Evolutionary conservation across 2,888 invertebrate genomes (phyloP), one percentile per base, ranked within the genome.

Genomic region (Dasysyrphus albostriatus): DNA sequence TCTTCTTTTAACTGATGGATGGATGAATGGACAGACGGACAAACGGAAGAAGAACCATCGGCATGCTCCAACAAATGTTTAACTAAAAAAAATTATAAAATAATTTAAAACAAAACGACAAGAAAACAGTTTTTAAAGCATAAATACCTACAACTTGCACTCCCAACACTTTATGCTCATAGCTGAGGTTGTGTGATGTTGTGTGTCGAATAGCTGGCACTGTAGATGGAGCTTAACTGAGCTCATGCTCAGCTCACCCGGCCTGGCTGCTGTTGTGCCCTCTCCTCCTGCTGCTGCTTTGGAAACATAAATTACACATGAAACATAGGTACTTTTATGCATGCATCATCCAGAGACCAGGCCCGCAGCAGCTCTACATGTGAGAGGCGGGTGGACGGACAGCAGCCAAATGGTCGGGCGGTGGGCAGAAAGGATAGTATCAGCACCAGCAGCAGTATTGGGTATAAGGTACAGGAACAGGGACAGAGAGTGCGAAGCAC

Each of bases 251-350:
- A 77, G 74, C 67, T 82, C 78, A 74, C 42, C 72, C 72, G 39
- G 24, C 39, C 51, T 54, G 67, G 67, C 37, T 65, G 16, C 59
- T 44, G 19, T 44, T 54, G 59, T n/a, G 61, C 24, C 54, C 51
- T 61, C 39, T 14, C 16, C 9, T 59, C n/a, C n/a, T 24, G 24
- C 24, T 49, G 19, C 39, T 29, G 10, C 54, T 69, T 69, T 54
- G 37, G 29, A 54, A 83, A 78, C 82, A 87, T 87, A 87, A 87
- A 87, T 79, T 87, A 87, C 83, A 87, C 65, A 83, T 83, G 75
- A 67, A 87, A 65, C 83, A 87, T 79, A 78, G 88, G 88, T 82
- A 88, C 85, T 74, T 84, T 87, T 87, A 76, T 89, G 88, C 88
- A 81, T 89, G 89, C 89, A 88, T 87, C 84, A 85, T 79, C 83